These are phyloP conservation scores for Echinops telfairi DNA, from an alignment of 2,113 vertebrate genomes.

Conservation along the genomic window DNA sequence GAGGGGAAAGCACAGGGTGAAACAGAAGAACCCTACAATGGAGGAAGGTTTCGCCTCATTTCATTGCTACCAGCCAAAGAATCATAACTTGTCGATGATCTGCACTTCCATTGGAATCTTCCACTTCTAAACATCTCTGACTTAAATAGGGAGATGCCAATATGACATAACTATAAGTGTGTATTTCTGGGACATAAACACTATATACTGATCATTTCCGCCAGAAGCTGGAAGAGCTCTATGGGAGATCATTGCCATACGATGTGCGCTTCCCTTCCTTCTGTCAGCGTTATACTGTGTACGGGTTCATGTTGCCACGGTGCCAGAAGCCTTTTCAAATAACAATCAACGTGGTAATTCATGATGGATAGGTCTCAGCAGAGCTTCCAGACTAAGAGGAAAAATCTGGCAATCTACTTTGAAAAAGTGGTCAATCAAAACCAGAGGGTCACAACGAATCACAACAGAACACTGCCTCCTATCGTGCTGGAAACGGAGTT, in stretches of 20 bases:
- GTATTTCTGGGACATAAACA: neutral
- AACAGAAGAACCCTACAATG: neutral
- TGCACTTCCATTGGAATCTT: neutral
- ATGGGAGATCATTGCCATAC: neutral
- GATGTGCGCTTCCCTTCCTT: neutral
- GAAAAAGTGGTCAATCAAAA: neutral
- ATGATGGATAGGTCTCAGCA: neutral
- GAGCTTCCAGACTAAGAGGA: neutral
- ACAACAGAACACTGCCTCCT: neutral
- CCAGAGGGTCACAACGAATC: neutral
- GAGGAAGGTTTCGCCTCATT: neutral
- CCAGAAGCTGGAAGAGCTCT: neutral
- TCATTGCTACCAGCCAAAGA: neutral
- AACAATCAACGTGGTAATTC: neutral
- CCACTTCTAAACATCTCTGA: neutral
- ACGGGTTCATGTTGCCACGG: neutral
- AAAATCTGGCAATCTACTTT: neutral
- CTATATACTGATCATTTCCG: neutral
- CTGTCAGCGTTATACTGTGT: neutral
- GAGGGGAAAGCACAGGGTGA: neutral
- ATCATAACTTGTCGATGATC: neutral
- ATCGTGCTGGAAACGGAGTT: neutral
- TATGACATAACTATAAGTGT: neutral
- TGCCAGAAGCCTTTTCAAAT: neutral
- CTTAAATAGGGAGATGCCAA: neutral